Base-by-base conservation (phyloP, 2,797 vertebrate genomes). In the Pangasius sanitwongsei region DNA sequence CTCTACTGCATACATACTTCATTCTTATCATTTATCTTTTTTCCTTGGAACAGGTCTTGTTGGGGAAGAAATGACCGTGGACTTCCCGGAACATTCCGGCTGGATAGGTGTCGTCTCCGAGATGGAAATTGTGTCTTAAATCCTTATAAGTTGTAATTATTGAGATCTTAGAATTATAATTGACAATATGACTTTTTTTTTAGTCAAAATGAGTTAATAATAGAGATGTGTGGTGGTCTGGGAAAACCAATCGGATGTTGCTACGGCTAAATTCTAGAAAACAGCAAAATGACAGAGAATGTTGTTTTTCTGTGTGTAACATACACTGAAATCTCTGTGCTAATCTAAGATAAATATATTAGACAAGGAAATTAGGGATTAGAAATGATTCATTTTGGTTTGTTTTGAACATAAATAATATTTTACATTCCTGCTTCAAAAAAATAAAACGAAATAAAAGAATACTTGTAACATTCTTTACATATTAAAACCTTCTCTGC, bases 51-150 rank as follows among this genome's bases (percentile, higher is more conserved):
- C 78, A 89, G 88, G 53, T 87, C 41, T 89, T 34, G 18, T 20
- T 83, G 87, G 57, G 0, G 74, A 87, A 16, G n/a, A 80, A 31
- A 13, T 91, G 20, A 87, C 59, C 48, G 84, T 90, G 31, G 81
- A 91, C 78, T 91, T 90, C 11, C 80, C 91, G 16, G 87, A 89
- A n/a, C 65, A 89, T 31, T 55, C 4, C 18, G 50, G 44, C 8
- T 91, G 91, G 89, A 77, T 41, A 2, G 91, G 91, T 37, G 7
- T 88, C 55, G 2, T 70, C 44, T 70, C 74, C 2, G 91, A 91
- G 78, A 88, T 91, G 81, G 88, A 89, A 28, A n/a, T 90, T 6
- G 31, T 69, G 1, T 13, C 57, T 25, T 83, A 61, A 83, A 61
- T 28, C 80, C 57, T 61, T 3, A 44, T 1, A 6, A 34, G 9